These are phyloP conservation scores for Tachuris rubrigastra DNA, from an alignment of 2,113 vertebrate species.

Conservation along the genomic window DNA sequence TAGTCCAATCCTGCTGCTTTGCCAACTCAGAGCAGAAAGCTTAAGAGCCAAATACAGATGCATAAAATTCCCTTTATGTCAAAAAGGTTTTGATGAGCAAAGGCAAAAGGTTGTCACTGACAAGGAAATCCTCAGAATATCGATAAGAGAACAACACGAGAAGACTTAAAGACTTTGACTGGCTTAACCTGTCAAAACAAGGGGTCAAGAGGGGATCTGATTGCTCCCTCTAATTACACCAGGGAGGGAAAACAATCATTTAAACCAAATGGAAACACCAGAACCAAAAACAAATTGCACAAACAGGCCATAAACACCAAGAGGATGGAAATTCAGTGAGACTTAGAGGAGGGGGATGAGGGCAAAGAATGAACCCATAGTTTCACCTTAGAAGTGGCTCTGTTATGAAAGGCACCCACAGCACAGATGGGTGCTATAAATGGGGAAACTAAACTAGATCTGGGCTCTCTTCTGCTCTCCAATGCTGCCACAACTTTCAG, in stretches of 20 bases:
- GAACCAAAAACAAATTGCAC: not conserved
- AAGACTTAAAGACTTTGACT: not conserved
- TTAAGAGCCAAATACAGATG: not conserved
- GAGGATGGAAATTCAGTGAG: not conserved
- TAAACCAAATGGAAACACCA: not conserved
- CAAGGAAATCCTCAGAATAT: not conserved
- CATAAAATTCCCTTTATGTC: not conserved
- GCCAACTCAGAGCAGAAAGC: not conserved
- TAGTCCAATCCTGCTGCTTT: not conserved
- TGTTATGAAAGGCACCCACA: not conserved
- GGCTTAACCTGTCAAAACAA: not conserved
- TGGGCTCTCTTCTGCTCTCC: not conserved
- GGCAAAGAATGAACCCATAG: not conserved
- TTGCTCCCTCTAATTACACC: not conserved
- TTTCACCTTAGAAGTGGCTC: not conserved
- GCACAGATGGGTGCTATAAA: not conserved
- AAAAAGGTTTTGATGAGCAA: not conserved
- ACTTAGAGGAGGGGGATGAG: not conserved
- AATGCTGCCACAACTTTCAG: not conserved
- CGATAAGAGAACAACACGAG: not conserved
- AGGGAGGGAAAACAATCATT: not conserved
- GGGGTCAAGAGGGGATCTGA: not conserved
- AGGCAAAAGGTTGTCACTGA: not conserved
- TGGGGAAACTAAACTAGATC: not conserved
- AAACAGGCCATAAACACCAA: rapidly evolving